Evolutionary conservation across 37 sponge, comb jelly and placozoan species (phyloP).

Genomic region (Diacarnus erythraeanus): DNA sequence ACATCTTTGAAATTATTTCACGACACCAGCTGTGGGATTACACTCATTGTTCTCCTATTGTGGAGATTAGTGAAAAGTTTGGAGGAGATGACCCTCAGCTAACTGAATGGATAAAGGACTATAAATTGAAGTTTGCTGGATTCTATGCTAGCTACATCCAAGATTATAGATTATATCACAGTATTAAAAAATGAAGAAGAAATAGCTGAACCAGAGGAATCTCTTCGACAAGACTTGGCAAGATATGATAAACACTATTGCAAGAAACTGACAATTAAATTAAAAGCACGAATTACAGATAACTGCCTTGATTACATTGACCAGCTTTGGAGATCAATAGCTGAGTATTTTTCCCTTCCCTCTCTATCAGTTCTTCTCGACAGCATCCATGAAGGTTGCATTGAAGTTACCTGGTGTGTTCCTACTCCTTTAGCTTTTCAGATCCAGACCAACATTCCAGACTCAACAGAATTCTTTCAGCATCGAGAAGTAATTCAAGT

Average conservation of each 20-base stretch:
- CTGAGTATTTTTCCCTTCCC: neutral
- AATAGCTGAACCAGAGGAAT: neutral
- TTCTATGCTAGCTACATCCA: neutral
- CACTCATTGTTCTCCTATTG: neutral
- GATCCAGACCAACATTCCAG: neutral
- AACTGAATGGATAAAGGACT: neutral
- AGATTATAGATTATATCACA: neutral
- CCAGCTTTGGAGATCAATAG: neutral
- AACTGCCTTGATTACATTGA: constrained; percentile 9
- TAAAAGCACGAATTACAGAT: neutral
- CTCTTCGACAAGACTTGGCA: neutral
- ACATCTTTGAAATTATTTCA: neutral
- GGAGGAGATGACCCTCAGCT: neutral
- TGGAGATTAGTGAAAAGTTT: neutral
- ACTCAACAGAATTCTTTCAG: neutral
- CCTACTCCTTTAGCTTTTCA: neutral
- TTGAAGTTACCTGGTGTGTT: neutral
- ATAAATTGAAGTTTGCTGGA: neutral
- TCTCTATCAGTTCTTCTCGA: neutral
- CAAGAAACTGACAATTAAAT: neutral
- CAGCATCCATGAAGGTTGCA: neutral
- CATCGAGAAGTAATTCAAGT: too few relatives aligned
- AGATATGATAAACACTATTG: neutral
- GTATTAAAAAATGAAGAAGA: neutral
- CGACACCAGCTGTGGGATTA: neutral